Evolutionary conservation across 2,797 vertebrate species (phyloP).

Genomic region (Rhabdophis nuchalis): DNA sequence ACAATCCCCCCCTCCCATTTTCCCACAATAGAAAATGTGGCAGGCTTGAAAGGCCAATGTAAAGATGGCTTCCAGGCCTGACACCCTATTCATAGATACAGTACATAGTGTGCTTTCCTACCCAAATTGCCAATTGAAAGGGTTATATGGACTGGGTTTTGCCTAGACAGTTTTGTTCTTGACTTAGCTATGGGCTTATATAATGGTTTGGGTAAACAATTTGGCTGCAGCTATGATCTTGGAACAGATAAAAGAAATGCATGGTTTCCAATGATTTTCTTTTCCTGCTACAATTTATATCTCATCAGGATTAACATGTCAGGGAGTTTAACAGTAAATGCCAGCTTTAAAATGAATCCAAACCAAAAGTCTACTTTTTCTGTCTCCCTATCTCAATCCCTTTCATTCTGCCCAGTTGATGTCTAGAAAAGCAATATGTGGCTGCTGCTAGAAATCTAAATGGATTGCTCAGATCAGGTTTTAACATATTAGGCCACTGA

Average conservation of each 20-base stretch:
- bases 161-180: neutral
- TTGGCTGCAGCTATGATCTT: neutral
- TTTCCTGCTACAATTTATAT: neutral
- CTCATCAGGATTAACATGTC: neutral
- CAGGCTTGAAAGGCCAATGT: too few relatives aligned
- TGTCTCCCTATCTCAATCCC: neutral
- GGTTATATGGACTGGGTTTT: neutral
- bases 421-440: neutral
- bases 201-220: neutral
- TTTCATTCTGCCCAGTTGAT: neutral
- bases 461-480: neutral
- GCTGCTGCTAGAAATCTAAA: neutral
- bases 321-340: too few relatives aligned
- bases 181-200: neutral
- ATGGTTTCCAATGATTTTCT: neutral
- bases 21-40: too few relatives aligned
- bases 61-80: too few relatives aligned
- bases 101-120: neutral
- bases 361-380: neutral
- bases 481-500: neutral
- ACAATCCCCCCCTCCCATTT: too few relatives aligned
- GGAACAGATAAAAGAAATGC: neutral
- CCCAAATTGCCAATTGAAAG: neutral
- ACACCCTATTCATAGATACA: neutral
- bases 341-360: too few relatives aligned